Conservation (phyloP, 1,140 invertebrate genomes). For the Dendroctonus valens region DNA sequence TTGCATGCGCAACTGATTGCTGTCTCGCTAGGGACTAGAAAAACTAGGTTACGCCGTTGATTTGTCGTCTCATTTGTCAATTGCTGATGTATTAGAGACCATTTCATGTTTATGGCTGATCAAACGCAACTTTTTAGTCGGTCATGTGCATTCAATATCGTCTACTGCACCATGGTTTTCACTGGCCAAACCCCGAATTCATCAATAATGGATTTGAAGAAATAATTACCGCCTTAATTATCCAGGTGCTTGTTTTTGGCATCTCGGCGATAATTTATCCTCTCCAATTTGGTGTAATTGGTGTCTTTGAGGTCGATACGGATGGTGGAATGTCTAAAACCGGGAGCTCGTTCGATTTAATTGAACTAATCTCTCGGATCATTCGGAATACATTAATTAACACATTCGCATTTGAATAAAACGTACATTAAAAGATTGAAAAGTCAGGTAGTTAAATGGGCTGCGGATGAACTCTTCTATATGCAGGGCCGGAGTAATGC, state of each 20-base stretch:
- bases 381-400: conserved; percentile 47
- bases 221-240: conserved; percentile 37
- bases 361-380: conserved; percentile 45
- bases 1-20: conserved; percentile 20
- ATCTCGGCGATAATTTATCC: conserved; percentile 43
- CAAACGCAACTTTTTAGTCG: too few relatives aligned
- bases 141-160: too few relatives aligned
- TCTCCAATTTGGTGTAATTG: conserved; percentile 46
- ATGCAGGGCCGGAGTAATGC: too few relatives aligned
- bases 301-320: conserved; percentile 41
- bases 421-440: conserved; percentile 45
- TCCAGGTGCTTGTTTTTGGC: conserved; percentile 42
- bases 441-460: conserved; percentile 32
- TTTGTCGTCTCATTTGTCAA: conserved; percentile 14
- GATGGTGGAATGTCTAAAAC: conserved; percentile 43
- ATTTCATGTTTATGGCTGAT: too few relatives aligned
- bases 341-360: conserved; percentile 45
- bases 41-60: conserved; percentile 8
- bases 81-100: too few relatives aligned
- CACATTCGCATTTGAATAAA: conserved; percentile 48
- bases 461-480: neutral
- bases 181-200: too few relatives aligned
- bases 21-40: neutral
- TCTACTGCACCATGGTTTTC: too few relatives aligned
- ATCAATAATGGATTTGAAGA: conserved; percentile 21